These are phyloP conservation scores for Araneus ventricosus DNA, from an alignment of 1,140 invertebrate genomes.

Conservation along the genomic window DNA sequence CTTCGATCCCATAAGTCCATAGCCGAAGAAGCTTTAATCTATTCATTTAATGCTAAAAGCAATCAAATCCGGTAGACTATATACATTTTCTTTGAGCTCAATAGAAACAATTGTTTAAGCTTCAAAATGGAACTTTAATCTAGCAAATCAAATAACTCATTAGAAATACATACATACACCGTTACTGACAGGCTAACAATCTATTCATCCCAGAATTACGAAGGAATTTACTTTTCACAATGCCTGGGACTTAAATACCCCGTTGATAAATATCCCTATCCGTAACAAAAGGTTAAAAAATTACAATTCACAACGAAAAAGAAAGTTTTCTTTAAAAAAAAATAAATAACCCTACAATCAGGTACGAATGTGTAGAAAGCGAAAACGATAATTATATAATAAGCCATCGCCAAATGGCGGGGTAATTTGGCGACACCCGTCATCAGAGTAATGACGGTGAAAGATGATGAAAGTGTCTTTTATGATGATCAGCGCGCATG, in stretches of 20 bases:
- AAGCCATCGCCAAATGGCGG: conserved; percentile 45
- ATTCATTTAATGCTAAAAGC: no score
- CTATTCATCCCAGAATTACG: conserved; percentile 1
- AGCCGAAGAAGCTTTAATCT: no score
- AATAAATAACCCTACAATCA: conserved; percentile 47
- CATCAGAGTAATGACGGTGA: conserved; percentile 55
- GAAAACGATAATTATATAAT: conserved; percentile 71
- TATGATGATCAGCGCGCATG: conserved; percentile 33
- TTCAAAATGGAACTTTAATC: no score
- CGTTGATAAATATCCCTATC: neutral
- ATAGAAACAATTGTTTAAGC: no score
- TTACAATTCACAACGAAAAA: neutral
- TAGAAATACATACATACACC: conserved; percentile 22
- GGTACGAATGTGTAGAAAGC: conserved; percentile 3
- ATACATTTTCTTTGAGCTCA: no score
- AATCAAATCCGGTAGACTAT: no score
- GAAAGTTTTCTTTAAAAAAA: neutral
- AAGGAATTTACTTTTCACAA: neutral
- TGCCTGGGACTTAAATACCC: neutral
- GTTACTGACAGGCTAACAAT: conserved; percentile 12
- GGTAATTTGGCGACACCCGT: conserved; percentile 66
- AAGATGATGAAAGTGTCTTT: conserved; percentile 56
- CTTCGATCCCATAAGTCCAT: no score
- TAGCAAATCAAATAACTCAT: neutral
- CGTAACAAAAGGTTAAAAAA: conserved; percentile 37